Percentiles rank a stretch among this genome's conserved stretches.
phyloP scores from a whole-genome alignment of 2,888 invertebrate genomes.

The Eulithis prunata region DNA sequence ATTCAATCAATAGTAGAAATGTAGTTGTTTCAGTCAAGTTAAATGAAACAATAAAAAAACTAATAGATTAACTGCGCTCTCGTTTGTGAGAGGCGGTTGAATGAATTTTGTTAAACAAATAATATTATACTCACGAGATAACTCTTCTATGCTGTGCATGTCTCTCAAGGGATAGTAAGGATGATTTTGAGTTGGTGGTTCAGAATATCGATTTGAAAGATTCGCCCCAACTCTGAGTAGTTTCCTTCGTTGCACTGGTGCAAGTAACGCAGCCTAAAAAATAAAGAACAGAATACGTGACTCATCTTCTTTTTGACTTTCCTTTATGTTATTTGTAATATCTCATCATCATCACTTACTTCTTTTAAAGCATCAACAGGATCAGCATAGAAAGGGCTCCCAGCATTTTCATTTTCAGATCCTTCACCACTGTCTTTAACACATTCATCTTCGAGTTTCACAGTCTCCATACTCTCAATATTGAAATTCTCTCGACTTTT shows the following conservation, averaged over 20 bases:
- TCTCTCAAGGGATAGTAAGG: constrained; percentile 79
- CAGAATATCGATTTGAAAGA: constrained; percentile 85
- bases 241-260: constrained; percentile 76
- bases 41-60: too few species aligned
- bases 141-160: constrained; percentile 82
- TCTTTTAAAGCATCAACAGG: constrained; percentile 93
- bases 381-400: constrained; percentile 95
- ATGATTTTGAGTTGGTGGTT: constrained; percentile 82
- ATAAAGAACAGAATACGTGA: too few species aligned
- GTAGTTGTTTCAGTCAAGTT: background rate
- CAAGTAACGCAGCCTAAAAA: constrained; percentile 68
- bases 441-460: constrained; percentile 74
- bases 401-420: constrained; percentile 86
- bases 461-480: constrained; percentile 79
- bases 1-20: background rate
- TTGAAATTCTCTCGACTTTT: constrained; percentile 70
- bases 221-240: constrained; percentile 71
- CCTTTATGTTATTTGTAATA: background rate
- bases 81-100: too few species aligned
- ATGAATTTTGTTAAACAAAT: too few species aligned
- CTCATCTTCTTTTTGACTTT: background rate
- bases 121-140: constrained; percentile 63
- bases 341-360: constrained; percentile 53
- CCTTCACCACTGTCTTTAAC: constrained; percentile 63
- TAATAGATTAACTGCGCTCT: too few species aligned